phyloP scores from a whole-genome alignment of 2,113 vertebrate species.

The Benitochromis conjunctus region DNA sequence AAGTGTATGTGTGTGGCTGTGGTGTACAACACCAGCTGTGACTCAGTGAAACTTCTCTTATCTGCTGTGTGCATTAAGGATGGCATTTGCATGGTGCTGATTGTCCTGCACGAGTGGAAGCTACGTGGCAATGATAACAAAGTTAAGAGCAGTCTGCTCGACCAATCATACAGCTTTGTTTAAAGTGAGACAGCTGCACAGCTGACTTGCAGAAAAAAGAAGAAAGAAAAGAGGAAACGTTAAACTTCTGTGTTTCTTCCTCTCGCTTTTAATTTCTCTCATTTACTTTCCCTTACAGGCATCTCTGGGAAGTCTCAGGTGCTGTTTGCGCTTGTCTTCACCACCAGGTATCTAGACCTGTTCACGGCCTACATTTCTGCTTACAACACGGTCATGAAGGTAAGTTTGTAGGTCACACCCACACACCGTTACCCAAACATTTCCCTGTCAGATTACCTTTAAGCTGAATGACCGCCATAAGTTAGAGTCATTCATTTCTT shows the following conservation, averaged over 20 bases:
- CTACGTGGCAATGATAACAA: conserved; percentile 56
- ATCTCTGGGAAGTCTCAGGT: conserved; percentile 81
- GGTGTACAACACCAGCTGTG: background rate
- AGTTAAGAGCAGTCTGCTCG: background rate
- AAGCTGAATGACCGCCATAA: background rate
- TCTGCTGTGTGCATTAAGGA: background rate
- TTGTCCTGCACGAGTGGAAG: background rate
- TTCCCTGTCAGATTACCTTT: background rate
- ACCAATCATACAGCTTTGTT: background rate
- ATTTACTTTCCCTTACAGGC: conserved; percentile 34
- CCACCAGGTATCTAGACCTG: conserved; percentile 77
- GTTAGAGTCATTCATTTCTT: background rate
- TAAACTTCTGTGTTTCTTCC: background rate
- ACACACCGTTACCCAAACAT: background rate
- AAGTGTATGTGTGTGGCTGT: background rate
- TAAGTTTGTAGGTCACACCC: conserved; percentile 4
- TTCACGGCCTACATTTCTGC: conserved; percentile 71
- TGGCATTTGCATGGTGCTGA: background rate
- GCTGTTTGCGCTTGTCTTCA: conserved; percentile 78
- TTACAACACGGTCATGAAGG: conserved; percentile 81
- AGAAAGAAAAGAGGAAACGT: background rate
- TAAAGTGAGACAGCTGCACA: background rate
- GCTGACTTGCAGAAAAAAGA: background rate
- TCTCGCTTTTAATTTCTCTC: background rate
- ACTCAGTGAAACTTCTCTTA: background rate